Percentiles rank a stretch among this genome's conserved stretches.
Conservation (phyloP, 2,797 vertebrate genomes). For the Psittacula echo region DNA sequence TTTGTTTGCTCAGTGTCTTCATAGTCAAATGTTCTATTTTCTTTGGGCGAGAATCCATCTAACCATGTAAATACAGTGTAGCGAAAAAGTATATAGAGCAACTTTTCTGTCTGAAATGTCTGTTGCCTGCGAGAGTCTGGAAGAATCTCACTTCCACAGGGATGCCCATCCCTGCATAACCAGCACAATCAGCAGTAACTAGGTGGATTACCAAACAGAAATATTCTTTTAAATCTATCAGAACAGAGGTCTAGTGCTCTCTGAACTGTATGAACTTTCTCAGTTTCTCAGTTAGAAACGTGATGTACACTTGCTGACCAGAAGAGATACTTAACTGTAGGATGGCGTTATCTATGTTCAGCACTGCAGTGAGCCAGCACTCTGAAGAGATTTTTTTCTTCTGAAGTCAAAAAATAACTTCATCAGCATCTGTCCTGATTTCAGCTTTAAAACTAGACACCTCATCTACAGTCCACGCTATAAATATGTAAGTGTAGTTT, state of each 20-base stretch:
- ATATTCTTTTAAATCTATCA: not conserved
- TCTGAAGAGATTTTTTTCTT: not conserved
- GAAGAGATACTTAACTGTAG: not conserved
- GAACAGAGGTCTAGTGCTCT: not conserved
- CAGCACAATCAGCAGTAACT: not conserved
- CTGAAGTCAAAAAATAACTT: not conserved
- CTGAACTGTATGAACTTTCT: not conserved
- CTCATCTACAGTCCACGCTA: not conserved
- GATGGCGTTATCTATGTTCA: not conserved
- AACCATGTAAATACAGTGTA: rapidly evolving
- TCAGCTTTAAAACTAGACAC: not conserved
- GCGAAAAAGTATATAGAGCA: not conserved
- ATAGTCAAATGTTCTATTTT: constrained; percentile 19
- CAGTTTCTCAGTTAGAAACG: not conserved
- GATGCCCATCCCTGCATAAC: not conserved
- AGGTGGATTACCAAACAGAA: not conserved
- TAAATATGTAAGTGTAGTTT: not conserved
- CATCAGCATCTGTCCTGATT: not conserved
- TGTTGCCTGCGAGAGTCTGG: not conserved
- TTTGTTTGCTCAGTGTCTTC: not conserved
- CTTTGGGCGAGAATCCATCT: not conserved
- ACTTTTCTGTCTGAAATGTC: not conserved
- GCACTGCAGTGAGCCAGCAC: not conserved
- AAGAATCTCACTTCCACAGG: not conserved
- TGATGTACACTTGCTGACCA: not conserved